Evolutionary conservation across 2,797 vertebrate genomes (phyloP), one percentile per base, ranked within the genome.

Genomic region (Parauchenoglanis punctatus): DNA sequence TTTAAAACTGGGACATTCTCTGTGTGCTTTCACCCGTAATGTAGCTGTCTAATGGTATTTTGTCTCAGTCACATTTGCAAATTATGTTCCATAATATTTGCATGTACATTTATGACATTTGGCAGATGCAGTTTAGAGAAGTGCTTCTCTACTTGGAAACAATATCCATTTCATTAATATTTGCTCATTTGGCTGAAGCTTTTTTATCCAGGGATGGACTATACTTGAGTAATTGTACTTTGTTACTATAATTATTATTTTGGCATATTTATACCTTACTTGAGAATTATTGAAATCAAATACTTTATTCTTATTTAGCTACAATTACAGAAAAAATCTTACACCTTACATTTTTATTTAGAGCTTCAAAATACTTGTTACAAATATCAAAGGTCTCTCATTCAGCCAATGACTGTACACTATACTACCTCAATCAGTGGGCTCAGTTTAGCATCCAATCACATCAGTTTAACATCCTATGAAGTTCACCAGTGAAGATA

Each of bases 41-140:
- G 2, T 15, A 44, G 31, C 31, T 61, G 56, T 20, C 31, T 15
- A 61, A 61, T 40, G 56, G 56, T 61, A 61, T 81, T 61, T 44
- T 81, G 44, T 46, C 7, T 12, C 25, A 25, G n/a, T 82, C 81
- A 28, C 17, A 49, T 82, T 82, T 82, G 59, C 59, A 65, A 49
- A 18, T 82, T 25, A 49, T 49, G 28, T 49, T 25, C 58, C n/a
- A 65, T 49, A 49, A 58, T 65, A 82, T 82, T 65, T 65, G 59
- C 59, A 82, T 82, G 40, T 28, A 28, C 15, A 65, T 31, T 82
- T 82, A 49, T 46, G 61, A 15, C 59, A 28, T 28, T 31, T 81
- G 56, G 56, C 56, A 61, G 78, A 81, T 59, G 78, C 7, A 25
- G 15, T 81, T 81, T 81, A 61, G 56, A 81, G 78, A 81, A 81